These are phyloP conservation scores for Eurystomus gularis DNA, from an alignment of 2,113 vertebrate genomes.

Conservation along the genomic window DNA sequence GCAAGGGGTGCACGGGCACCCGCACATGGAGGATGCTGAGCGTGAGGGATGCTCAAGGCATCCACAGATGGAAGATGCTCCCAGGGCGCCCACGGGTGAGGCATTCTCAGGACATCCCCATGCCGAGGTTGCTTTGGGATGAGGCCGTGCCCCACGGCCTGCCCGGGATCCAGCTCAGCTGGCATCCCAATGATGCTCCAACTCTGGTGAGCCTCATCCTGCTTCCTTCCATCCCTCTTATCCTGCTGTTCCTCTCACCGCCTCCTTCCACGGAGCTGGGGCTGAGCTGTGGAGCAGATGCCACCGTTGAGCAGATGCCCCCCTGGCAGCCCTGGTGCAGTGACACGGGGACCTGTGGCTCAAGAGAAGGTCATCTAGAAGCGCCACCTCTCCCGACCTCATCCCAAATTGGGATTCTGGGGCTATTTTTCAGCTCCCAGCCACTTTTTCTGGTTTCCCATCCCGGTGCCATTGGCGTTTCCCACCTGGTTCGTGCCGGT, in stretches of 20 bases:
- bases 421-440: background rate
- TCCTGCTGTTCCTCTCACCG: background rate
- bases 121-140: background rate
- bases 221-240: background rate
- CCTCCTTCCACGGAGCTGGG: background rate
- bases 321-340: rapidly evolving
- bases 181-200: background rate
- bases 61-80: background rate
- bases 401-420: rapidly evolving
- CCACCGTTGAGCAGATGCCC: background rate
- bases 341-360: background rate
- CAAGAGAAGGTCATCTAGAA: rapidly evolving
- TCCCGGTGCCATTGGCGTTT: rapidly evolving
- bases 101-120: background rate
- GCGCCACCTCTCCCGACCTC: background rate
- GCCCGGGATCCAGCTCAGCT: rapidly evolving
- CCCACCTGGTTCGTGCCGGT: background rate
- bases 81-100: too few species aligned
- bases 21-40: too few species aligned
- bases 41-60: too few species aligned
- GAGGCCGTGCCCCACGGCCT: background rate
- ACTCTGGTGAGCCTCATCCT: background rate
- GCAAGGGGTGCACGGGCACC: too few species aligned
- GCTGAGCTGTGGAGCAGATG: background rate
- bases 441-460: background rate